Base-by-base conservation (phyloP, 2,888 invertebrate genomes). In the Papilio demoleus region DNA sequence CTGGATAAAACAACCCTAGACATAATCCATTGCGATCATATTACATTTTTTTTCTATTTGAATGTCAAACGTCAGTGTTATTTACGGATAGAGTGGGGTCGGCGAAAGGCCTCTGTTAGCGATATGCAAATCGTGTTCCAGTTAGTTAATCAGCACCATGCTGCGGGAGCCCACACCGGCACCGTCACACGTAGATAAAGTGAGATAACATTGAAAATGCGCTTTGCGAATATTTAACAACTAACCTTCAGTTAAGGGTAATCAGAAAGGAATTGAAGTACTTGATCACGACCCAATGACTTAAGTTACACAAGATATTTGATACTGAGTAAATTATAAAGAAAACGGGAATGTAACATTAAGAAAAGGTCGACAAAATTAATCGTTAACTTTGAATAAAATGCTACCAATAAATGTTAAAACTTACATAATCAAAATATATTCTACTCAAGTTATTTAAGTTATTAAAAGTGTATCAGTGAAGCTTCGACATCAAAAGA, bases 101-200 rank as follows among this genome's bases (percentile, higher is more conserved):
- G n/a, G 31, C 19, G 8, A 60, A 67, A 31, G 47, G 27, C 45
- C 63, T 62, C 19, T 42, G 19, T 58, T 67, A 24, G 47, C 73
- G 76, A 76, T 84, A 88, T 88, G 88, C 81, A 85, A 89, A 90
- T 86, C 72, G 74, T 78, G 87, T 77, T 79, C 88, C 80, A 87
- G 81, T 88, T 87, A 79, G 79, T 75, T 85, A 84, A 86, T 86
- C 84, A 82, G 81, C 84, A 86, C 84, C 77, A 76, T 75, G 72
- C 74, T 78, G 75, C 76, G 77, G 80, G 75, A 78, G 80, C 80
- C 82, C 61, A 61, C 53, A 79, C 77, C 78, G 79, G 61, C 53
- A 79, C 77, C 78, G 79, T 76, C 78, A 78, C 73, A 75, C 60
- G 66, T 68, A 70, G 87, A 88, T 86, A 86, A 81, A 72, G 65